Evolutionary conservation across 2,888 invertebrate species (phyloP).

Genomic region (Andrena dorsata): DNA sequence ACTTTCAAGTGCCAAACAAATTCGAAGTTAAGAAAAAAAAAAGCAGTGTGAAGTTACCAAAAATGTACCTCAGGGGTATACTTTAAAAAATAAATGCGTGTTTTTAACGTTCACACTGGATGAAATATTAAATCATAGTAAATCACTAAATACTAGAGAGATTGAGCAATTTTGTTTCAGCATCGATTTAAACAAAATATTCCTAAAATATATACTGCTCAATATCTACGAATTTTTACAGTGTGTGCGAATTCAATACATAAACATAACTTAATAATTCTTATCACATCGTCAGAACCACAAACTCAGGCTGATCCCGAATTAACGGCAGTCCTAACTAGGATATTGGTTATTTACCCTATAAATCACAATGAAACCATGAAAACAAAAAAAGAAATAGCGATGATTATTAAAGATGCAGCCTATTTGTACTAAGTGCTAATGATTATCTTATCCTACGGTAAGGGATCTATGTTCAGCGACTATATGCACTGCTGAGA

Average conservation of each 20-base stretch:
- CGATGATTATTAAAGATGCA: slow-evolving; percentile 27
- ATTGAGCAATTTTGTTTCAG: slow-evolving; percentile 41
- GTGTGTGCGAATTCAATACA: slow-evolving; percentile 32
- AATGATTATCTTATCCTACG: slow-evolving; percentile 49
- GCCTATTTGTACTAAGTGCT: slow-evolving; percentile 45
- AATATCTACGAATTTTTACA: slow-evolving; percentile 37
- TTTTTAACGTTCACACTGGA: slow-evolving; percentile 13
- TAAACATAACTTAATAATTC: slow-evolving; percentile 27
- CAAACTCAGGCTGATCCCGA: slow-evolving; percentile 15
- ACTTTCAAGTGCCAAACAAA: slow-evolving; percentile 15
- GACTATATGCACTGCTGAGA: slow-evolving; percentile 64
- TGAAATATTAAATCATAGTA: neutral
- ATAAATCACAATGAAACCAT: slow-evolving; percentile 42
- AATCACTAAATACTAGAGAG: slow-evolving; percentile 5
- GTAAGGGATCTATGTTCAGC: slow-evolving; percentile 40
- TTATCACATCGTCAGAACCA: slow-evolving; percentile 31
- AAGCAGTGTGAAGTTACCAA: slow-evolving; percentile 8
- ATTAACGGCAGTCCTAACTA: slow-evolving; percentile 36
- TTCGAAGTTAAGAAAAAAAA: slow-evolving; percentile 13
- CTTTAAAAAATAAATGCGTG: slow-evolving; percentile 33
- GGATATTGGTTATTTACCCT: slow-evolving; percentile 33
- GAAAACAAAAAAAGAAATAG: slow-evolving; percentile 26
- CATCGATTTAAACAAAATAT: slow-evolving; percentile 29
- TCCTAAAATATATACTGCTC: slow-evolving; percentile 30
- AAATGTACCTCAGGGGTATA: neutral